Conservation (phyloP, 2,797 vertebrate genomes). For the Eulemur mongoz region DNA sequence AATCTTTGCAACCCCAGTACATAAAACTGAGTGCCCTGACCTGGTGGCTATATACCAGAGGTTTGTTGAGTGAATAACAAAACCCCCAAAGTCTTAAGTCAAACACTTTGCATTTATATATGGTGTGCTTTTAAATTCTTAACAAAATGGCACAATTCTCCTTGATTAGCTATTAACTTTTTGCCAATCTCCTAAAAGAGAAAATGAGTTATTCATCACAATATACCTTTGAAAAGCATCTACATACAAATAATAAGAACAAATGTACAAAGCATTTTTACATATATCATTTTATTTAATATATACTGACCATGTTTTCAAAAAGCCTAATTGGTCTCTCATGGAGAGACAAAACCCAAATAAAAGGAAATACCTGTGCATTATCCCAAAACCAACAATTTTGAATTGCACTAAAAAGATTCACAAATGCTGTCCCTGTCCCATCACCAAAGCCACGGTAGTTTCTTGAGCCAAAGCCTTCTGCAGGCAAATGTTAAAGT, state of each 20-base stretch:
- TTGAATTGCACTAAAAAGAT: background rate
- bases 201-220: background rate
- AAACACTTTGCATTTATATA: background rate
- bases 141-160: background rate
- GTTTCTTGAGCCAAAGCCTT: background rate
- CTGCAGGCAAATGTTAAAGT: background rate
- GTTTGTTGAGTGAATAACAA: background rate
- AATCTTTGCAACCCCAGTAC: background rate
- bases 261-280: background rate
- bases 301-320: background rate
- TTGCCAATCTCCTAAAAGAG: background rate
- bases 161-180: background rate
- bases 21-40: background rate
- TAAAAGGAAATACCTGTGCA: constrained; percentile 6
- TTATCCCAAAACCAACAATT: background rate
- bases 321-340: background rate
- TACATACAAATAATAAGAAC: background rate
- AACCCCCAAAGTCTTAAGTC: background rate
- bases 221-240: background rate
- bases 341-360: background rate
- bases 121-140: background rate
- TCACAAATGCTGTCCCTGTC: background rate
- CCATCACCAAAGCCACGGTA: fast-evolving
- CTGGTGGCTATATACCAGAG: background rate
- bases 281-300: constrained; percentile 10